phyloP scores from a whole-genome alignment of 2,113 vertebrate species.

The Erythrolamprus reginae region DNA sequence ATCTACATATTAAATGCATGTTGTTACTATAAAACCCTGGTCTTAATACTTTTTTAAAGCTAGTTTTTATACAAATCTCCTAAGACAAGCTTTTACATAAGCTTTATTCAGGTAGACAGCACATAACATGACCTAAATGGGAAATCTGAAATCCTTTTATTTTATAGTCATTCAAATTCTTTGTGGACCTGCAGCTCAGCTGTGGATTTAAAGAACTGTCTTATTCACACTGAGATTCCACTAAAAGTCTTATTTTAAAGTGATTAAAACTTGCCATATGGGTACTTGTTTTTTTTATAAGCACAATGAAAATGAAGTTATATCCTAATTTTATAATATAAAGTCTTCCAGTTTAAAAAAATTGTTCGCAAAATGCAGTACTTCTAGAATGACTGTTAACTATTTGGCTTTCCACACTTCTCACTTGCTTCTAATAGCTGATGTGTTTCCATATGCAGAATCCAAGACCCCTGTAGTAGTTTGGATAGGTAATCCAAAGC shows the following conservation, averaged over 20 bases:
- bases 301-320: neutral
- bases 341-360: neutral
- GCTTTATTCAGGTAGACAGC: neutral
- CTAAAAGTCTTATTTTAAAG: neutral
- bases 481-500: neutral
- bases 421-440: neutral
- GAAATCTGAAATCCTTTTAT: neutral
- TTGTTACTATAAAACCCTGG: neutral
- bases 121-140: neutral
- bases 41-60: neutral
- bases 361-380: neutral
- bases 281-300: neutral
- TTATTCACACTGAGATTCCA: neutral
- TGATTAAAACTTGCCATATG: neutral
- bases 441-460: neutral
- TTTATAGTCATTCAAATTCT: accelerated
- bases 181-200: neutral
- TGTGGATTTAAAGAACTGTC: neutral
- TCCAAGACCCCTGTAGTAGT: neutral
- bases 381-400: neutral
- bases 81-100: neutral
- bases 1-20: neutral
- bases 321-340: neutral
- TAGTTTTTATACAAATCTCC: neutral
- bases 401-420: neutral